These are phyloP conservation scores for Prinia subflava DNA, from an alignment of 2,113 vertebrate species.

Conservation along the genomic window DNA sequence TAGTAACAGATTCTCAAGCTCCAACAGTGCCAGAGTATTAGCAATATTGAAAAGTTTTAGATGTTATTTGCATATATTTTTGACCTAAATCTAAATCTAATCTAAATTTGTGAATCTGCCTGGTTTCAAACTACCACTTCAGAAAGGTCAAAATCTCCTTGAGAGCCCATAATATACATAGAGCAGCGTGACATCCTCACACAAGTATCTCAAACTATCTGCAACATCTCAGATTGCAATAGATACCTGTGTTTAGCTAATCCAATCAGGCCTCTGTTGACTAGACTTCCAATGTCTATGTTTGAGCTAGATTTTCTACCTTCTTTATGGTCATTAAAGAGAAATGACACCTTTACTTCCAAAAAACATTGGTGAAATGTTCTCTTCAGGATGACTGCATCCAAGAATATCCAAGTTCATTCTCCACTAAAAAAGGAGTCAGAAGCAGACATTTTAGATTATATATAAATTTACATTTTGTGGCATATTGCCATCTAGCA, in stretches of 20 bases:
- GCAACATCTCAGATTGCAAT: not conserved
- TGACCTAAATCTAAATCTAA: not conserved
- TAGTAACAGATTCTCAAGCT: not conserved
- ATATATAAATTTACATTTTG: not conserved
- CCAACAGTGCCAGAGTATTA: not conserved
- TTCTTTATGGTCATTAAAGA: not conserved
- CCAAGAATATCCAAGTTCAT: not conserved
- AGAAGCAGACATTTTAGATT: not conserved
- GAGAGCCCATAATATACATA: not conserved
- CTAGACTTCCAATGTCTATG: not conserved
- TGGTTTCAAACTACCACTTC: not conserved
- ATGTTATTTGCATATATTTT: not conserved
- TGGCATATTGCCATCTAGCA: not conserved
- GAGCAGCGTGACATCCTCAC: not conserved
- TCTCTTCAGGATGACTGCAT: not conserved
- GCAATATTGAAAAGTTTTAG: not conserved
- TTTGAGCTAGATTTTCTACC: not conserved
- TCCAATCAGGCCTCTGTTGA: not conserved
- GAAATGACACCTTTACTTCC: not conserved
- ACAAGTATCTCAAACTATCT: not conserved
- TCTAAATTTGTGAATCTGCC: not conserved
- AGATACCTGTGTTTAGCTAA: not conserved
- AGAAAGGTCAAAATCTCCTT: not conserved
- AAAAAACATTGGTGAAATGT: not conserved
- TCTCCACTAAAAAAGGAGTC: not conserved